These are phyloP conservation scores for Zaprionus ornatus DNA, from an alignment of 1,140 invertebrate genomes.

Conservation along the genomic window DNA sequence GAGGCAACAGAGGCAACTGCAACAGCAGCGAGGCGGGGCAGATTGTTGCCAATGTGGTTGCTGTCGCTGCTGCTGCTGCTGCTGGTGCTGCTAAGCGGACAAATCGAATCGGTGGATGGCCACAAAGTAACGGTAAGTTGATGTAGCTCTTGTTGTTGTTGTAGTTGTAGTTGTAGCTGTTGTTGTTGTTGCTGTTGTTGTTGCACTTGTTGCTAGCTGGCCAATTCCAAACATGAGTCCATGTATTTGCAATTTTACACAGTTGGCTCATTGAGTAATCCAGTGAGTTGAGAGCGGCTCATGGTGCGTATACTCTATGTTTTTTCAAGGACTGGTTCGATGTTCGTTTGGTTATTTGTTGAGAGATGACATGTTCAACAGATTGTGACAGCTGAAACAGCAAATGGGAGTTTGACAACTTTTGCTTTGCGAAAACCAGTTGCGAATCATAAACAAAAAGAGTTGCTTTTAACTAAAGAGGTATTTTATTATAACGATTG, in stretches of 20 bases:
- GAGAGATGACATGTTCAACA: background rate
- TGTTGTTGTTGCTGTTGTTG: background rate
- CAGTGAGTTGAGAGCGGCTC: background rate
- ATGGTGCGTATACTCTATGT: slow-evolving; percentile 32
- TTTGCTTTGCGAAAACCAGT: background rate
- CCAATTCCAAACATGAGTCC: background rate
- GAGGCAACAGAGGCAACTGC: background rate
- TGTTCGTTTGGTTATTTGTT: background rate
- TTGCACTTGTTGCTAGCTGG: background rate
- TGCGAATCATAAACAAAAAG: background rate
- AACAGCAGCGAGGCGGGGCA: slow-evolving; percentile 8
- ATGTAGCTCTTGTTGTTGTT: slow-evolving; percentile 11
- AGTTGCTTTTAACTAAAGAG: background rate
- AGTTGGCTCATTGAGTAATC: slow-evolving; percentile 18
- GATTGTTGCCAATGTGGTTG: slow-evolving; percentile 18
- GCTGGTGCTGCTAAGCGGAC: slow-evolving; percentile 46
- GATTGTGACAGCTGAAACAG: background rate
- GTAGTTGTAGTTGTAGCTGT: background rate
- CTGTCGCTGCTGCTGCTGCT: slow-evolving; percentile 30
- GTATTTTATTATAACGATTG: too few relatives aligned
- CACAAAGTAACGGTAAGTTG: slow-evolving; percentile 65
- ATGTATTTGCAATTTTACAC: slow-evolving; percentile 10
- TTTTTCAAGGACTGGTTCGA: slow-evolving; percentile 7
- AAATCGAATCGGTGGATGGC: slow-evolving; percentile 54
- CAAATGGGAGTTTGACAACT: background rate